phyloP scores from a whole-genome alignment of 1,140 invertebrate genomes.

The Bursaphelenchus mucronatus region DNA sequence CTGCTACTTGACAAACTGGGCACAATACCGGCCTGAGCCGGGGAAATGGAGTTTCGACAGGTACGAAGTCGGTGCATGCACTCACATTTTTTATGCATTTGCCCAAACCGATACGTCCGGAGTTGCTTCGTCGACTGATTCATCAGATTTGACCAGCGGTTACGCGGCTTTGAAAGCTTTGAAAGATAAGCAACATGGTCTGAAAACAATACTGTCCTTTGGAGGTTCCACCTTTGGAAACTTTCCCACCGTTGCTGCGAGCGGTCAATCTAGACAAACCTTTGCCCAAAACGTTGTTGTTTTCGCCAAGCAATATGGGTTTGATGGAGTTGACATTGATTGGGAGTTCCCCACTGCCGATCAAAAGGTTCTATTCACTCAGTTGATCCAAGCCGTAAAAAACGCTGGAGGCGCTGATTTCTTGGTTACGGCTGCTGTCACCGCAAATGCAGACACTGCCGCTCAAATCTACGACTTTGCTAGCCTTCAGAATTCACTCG shows the following conservation, averaged over 20 bases:
- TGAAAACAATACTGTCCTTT: slow-evolving; percentile 18
- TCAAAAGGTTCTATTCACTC: slow-evolving; percentile 8
- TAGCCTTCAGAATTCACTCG: slow-evolving; percentile 33
- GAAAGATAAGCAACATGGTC: slow-evolving; percentile 12
- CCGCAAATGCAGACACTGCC: slow-evolving; percentile 54
- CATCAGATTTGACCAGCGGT: neutral
- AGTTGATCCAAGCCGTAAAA: slow-evolving; percentile 13
- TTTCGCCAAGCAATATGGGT: slow-evolving; percentile 81
- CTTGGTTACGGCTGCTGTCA: slow-evolving; percentile 54
- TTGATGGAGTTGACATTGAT: slow-evolving; percentile 87
- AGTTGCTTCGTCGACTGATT: neutral
- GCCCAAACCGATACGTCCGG: neutral
- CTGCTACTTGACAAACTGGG: neutral
- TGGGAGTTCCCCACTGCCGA: slow-evolving; percentile 79
- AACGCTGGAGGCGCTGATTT: slow-evolving; percentile 21
- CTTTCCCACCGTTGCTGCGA: neutral
- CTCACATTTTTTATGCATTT: neutral
- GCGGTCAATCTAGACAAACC: slow-evolving; percentile 61
- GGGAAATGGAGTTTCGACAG: neutral
- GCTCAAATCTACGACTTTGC: slow-evolving; percentile 59
- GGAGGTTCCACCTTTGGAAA: slow-evolving; percentile 8
- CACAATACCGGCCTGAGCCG: neutral
- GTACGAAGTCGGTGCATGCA: neutral
- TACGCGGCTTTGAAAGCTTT: slow-evolving; percentile 13
- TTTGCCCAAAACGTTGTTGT: slow-evolving; percentile 85